A percentile compares a stretch with the other conserved stretches of the same genome.
Conservation (phyloP, 2,797 vertebrate species). For the Cynodonichthys magdalenae region DNA sequence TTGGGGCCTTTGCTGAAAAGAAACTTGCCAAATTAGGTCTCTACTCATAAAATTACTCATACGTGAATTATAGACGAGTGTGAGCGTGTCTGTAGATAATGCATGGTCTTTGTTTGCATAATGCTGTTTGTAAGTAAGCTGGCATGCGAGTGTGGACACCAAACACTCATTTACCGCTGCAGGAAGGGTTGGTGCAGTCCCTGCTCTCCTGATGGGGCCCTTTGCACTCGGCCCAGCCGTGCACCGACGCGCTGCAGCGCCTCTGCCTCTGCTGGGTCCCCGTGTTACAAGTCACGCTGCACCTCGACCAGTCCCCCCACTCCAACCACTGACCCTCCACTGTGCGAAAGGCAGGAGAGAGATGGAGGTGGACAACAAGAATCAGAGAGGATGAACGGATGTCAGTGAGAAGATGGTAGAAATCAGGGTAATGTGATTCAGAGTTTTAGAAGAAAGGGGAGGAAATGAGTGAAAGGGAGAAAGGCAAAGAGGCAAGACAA, state of each 20-base stretch:
- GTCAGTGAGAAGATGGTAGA: neutral
- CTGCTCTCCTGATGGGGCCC: conserved; percentile 89
- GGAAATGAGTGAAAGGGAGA: neutral
- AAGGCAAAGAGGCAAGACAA: no score
- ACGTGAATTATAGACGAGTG: conserved; percentile 20
- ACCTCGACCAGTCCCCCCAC: conserved; percentile 93
- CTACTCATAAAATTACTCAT: conserved; percentile 24
- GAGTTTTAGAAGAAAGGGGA: conserved; percentile 12
- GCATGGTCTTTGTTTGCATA: conserved; percentile 46
- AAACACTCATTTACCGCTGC: conserved; percentile 78
- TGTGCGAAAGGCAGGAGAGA: conserved; percentile 53
- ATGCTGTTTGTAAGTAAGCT: conserved; percentile 9
- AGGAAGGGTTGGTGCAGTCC: conserved; percentile 88
- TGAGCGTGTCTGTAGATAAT: conserved; percentile 36
- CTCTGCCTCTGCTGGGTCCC: conserved; percentile 92
- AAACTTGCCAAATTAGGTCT: conserved; percentile 33
- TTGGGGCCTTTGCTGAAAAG: neutral
- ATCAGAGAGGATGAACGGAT: neutral
- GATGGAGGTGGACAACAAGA: conserved; percentile 14
- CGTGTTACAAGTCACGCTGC: conserved; percentile 91
- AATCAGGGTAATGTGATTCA: conserved; percentile 16
- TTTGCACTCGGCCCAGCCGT: conserved; percentile 91
- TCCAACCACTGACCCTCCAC: conserved; percentile 98
- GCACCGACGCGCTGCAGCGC: conserved; percentile 89
- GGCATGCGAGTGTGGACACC: conserved; percentile 31